A percentile compares a stretch with the other conserved stretches of the same genome.
phyloP scores from a whole-genome alignment of 2,113 vertebrate species.

The Sporophila hypoxantha region DNA sequence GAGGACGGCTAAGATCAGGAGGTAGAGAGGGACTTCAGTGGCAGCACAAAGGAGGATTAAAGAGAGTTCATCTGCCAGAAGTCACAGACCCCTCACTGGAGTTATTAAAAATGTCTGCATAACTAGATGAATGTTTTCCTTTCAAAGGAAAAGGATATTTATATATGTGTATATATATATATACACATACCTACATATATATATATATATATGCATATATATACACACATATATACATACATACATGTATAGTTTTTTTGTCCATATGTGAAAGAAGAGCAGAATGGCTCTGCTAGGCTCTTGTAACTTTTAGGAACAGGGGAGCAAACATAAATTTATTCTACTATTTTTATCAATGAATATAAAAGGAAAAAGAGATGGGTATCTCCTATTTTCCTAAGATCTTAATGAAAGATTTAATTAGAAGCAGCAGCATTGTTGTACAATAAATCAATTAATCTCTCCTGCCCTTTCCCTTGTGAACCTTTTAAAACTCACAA shows the following conservation, averaged over 20 bases:
- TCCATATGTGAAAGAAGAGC: not conserved
- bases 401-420: conserved; percentile 30
- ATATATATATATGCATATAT: no score
- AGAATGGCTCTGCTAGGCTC: not conserved
- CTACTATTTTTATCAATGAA: not conserved
- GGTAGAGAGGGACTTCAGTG: not conserved
- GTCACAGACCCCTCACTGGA: not conserved
- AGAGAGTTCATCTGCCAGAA: not conserved
- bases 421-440: conserved; percentile 9
- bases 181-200: accelerated
- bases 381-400: not conserved
- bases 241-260: not conserved
- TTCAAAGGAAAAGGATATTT: not conserved
- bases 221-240: accelerated
- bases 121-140: not conserved
- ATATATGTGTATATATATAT: not conserved
- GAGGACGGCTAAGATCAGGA: not conserved
- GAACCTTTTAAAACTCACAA: not conserved
- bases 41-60: not conserved
- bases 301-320: not conserved
- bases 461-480: conserved; percentile 1
- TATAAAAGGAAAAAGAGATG: not conserved
- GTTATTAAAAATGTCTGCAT: not conserved
- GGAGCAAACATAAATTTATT: not conserved
- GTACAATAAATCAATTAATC: conserved; percentile 29